These are phyloP conservation scores for Ciconia nigra DNA, from an alignment of 2,797 vertebrate genomes.

Conservation along the genomic window DNA sequence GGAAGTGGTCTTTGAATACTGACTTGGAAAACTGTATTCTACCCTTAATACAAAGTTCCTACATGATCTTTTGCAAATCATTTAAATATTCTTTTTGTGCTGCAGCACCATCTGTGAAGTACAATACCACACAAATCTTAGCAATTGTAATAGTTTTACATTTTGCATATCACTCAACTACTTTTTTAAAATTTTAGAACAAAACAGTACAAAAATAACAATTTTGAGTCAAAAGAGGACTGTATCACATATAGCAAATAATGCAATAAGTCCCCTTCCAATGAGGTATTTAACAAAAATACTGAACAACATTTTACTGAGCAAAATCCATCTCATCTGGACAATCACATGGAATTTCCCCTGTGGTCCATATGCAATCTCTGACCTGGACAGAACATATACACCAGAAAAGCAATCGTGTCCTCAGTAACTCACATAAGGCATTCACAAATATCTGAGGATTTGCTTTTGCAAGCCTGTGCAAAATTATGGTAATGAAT, in stretches of 20 bases:
- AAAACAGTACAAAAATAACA: not conserved
- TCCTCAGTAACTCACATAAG: not conserved
- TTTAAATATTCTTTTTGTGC: not conserved
- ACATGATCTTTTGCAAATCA: not conserved
- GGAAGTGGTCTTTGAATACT: not conserved
- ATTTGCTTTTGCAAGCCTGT: not conserved
- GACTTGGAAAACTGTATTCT: not conserved
- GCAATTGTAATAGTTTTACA: not conserved
- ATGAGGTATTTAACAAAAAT: not conserved
- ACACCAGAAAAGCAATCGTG: not conserved
- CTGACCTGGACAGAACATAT: not conserved
- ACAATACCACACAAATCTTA: not conserved
- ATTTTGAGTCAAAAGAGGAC: not conserved
- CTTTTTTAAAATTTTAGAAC: not conserved
- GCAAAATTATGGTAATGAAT: not conserved
- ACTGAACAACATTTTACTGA: not conserved
- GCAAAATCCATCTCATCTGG: not conserved
- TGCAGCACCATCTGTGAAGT: not conserved
- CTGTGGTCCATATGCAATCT: not conserved
- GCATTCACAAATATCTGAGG: not conserved
- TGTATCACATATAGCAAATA: not conserved
- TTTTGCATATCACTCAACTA: not conserved
- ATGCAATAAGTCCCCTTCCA: not conserved
- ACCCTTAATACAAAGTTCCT: not conserved
- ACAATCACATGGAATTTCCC: not conserved